A percentile compares a stretch with the other conserved stretches of the same genome.
phyloP scores from a whole-genome alignment of 2,888 invertebrate genomes.

The Troglohyphantes excavatus region DNA sequence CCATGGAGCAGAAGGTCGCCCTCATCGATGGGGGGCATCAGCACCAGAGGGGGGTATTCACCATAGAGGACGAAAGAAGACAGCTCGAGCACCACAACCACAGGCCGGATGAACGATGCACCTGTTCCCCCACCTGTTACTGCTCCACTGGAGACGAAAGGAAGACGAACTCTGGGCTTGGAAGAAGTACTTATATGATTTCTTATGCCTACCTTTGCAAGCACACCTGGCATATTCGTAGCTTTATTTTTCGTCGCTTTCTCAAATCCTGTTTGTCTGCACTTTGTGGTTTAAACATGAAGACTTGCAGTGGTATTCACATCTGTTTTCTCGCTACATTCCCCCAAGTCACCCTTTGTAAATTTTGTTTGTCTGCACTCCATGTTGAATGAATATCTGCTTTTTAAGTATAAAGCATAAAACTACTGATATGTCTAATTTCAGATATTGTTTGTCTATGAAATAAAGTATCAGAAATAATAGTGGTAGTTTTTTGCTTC shows the following conservation, averaged over 20 bases:
- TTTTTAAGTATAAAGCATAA: no score
- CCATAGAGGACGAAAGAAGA: slow-evolving; percentile 56
- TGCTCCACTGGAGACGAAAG: slow-evolving; percentile 72
- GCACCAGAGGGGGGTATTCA: slow-evolving; percentile 49
- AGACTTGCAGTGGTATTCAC: no score
- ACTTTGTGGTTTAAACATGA: slow-evolving; percentile 2
- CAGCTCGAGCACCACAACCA: slow-evolving; percentile 1
- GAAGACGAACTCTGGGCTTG: slow-evolving; percentile 16
- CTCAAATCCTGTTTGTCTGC: slow-evolving; percentile 14
- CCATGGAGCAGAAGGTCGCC: slow-evolving; percentile 63
- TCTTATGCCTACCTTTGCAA: not conserved
- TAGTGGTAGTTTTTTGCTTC: no score
- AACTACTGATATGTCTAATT: no score
- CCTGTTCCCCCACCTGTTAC: slow-evolving; percentile 68
- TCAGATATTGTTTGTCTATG: no score
- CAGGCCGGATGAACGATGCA: slow-evolving; percentile 32
- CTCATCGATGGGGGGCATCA: slow-evolving; percentile 18
- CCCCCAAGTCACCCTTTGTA: not conserved
- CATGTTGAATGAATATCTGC: not conserved
- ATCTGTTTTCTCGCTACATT: not conserved
- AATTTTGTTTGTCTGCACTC: not conserved
- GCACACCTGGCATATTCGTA: no score
- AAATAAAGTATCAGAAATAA: no score
- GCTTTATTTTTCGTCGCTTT: not conserved
- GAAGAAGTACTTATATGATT: slow-evolving; percentile 51